Conservation (phyloP, 2,113 vertebrate genomes). For the Naja naja region DNA sequence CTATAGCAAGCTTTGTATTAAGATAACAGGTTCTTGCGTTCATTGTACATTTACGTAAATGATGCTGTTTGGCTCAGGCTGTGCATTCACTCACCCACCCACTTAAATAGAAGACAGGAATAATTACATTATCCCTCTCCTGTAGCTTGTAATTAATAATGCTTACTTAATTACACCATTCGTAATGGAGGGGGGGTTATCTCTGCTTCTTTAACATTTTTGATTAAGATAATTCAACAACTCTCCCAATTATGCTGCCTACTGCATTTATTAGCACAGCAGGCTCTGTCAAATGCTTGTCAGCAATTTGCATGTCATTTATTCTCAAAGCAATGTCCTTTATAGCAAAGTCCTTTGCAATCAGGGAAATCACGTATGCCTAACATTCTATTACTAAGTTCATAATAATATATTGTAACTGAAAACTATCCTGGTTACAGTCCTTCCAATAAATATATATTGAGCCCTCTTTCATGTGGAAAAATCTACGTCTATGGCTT, state of each 20-base stretch:
- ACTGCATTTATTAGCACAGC: conserved; percentile 29
- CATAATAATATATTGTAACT: conserved; percentile 16
- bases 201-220: not conserved
- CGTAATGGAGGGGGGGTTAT: not conserved
- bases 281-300: conserved; percentile 17
- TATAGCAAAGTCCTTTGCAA: conserved; percentile 9
- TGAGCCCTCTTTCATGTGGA: not conserved
- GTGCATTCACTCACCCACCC: not conserved
- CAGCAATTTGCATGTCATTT: conserved; percentile 23
- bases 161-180: conserved; percentile 25
- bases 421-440: conserved; percentile 18
- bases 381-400: not conserved
- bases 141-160: conserved; percentile 23
- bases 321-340: conserved; percentile 4
- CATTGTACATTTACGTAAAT: conserved; percentile 1
- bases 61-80: not conserved
- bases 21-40: not conserved
- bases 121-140: conserved; percentile 30
- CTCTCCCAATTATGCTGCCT: conserved; percentile 4
- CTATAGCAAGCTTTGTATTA: not conserved
- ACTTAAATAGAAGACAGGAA: conserved; percentile 15
- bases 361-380: conserved; percentile 2
- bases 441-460: conserved; percentile 11
- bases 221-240: conserved; percentile 37
- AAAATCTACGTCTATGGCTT: not conserved